Evolutionary conservation across 1,140 invertebrate genomes (phyloP), one percentile per base, ranked within the genome.

Genomic region (Caenorhabditis inopinata): DNA sequence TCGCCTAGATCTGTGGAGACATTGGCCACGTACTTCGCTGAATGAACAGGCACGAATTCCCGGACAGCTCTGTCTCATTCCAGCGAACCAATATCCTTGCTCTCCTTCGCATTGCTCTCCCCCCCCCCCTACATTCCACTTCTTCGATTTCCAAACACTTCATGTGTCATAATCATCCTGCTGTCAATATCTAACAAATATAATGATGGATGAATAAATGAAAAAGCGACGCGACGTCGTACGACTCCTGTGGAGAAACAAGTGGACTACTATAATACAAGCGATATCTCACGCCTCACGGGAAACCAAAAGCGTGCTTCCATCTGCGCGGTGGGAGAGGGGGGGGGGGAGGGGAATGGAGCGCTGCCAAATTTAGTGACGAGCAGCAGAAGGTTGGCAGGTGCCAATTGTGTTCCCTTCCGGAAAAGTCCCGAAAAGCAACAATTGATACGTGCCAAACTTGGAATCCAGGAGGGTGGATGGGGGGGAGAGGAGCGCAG

Each of bases 191-290:
- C 58, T 68, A 68, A 68, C 58, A 68, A 68, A 68, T 48, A 48
- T 68, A 68, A 68, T 68, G 58, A 68, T 68, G 29, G 58, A 68
- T 68, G 58, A 68, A 68, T 68, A 68, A 68, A 68, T 68, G 58
- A 68, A 68, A 68, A 68, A 68, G 58, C 11, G 25, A 68, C 25
- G n/a, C 25, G 32, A 16, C 1, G 18, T 32, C 27, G n/a, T 9
- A 2, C 11, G 27, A 42, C 38, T n/a, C 27, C 9, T 32, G 32
- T 29, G 9, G 58, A 58, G 25, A 68, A 38, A 68, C 25, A 29
- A 68, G 27, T 14, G 14, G n/a, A n/a, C n/a, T n/a, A n/a, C n/a
- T n/a, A 9, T 29, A 68, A 68, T 68, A 68, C 58, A 68, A 68
- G 58, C 32, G n/a, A 68, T 68, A 68, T 68, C 58, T 68, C 38